Base-by-base conservation (phyloP, 2,113 vertebrate genomes). In the Ophthalmolycus amberensis region DNA sequence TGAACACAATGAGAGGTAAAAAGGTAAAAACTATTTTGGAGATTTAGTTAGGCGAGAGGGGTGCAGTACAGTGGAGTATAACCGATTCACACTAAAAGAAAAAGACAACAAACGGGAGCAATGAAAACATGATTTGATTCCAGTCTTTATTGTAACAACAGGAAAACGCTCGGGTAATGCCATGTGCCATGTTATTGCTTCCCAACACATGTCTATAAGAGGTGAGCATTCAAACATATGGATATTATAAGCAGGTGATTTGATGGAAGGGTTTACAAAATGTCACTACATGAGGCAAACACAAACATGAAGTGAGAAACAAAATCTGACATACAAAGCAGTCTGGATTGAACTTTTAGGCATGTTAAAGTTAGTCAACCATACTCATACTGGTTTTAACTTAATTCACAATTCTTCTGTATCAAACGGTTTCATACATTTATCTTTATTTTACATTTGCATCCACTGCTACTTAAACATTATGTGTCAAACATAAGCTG, bases 61-160 rank as follows among this genome's bases (percentile, higher is more conserved):
- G 46, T 38, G 58, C 50, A 52, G 20, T 52, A 59, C 12, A 59
- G 25, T 38, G 38, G 27, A 83, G 69, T 34, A 60, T 10, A 80
- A 82, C 27, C 14, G 68, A 71, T 18, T 75, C 29, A 84, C 54
- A 85, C 62, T 44, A 16, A 70, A 78, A 54, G 6, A 29, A 81
- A 79, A 82, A 67, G 22, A 68, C 64, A 69, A 16, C 42, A 56
- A 76, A 76, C 85, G 80, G 56, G 54, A 87, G 71, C 69, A 88
- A 91, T 86, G 72, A 86, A 91, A 86, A 73, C 81, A 85, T 84
- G 73, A 79, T 91, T 90, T 75, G 79, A 90, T 92, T 89, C 73
- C 84, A 90, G 77, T 90, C 76, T 94, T 95, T 95, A 94, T 94
- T 94, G 72, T 77, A 82, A 85, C 69, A 87, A 79, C 70, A 88